Evolutionary conservation across 2,888 invertebrate species (phyloP).

Genomic region (Hymenopus coronatus): DNA sequence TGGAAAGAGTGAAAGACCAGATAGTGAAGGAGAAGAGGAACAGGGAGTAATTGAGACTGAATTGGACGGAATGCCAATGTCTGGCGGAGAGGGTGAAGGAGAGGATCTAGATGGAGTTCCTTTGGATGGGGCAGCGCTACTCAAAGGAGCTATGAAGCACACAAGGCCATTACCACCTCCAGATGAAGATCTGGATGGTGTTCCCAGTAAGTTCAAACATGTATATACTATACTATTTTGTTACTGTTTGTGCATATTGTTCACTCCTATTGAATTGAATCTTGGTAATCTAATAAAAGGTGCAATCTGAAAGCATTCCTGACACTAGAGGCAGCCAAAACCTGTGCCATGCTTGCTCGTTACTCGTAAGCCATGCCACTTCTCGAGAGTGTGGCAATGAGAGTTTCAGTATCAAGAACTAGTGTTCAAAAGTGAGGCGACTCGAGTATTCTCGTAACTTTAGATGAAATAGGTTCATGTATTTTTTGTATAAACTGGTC

Average conservation of each 20-base stretch:
- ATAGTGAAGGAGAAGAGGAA: constrained; percentile 33
- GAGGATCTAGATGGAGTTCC: constrained; percentile 62
- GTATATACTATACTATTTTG: background rate
- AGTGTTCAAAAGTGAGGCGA: too few species aligned
- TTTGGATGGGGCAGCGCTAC: constrained; percentile 76
- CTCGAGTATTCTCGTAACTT: too few species aligned
- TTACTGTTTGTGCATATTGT: background rate
- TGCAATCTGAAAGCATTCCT: too few species aligned
- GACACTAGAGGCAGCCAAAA: too few species aligned
- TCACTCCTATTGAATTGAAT: background rate
- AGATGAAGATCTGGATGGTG: constrained; percentile 67
- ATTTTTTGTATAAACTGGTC: too few species aligned
- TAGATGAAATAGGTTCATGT: too few species aligned
- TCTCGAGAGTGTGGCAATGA: too few species aligned
- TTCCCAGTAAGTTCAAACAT: constrained; percentile 52
- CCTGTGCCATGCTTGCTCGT: too few species aligned
- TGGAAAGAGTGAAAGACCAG: constrained; percentile 34
- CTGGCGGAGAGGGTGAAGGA: constrained; percentile 50
- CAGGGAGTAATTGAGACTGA: constrained; percentile 56
- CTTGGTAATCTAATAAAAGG: background rate
- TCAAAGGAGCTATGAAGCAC: constrained; percentile 66
- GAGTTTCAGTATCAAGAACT: too few species aligned
- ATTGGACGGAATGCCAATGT: constrained; percentile 65
- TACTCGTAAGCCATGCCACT: too few species aligned
- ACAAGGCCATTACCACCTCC: constrained; percentile 46